Evolutionary conservation across 2,797 vertebrate species (phyloP).

Genomic region (Sebastes dallii): DNA sequence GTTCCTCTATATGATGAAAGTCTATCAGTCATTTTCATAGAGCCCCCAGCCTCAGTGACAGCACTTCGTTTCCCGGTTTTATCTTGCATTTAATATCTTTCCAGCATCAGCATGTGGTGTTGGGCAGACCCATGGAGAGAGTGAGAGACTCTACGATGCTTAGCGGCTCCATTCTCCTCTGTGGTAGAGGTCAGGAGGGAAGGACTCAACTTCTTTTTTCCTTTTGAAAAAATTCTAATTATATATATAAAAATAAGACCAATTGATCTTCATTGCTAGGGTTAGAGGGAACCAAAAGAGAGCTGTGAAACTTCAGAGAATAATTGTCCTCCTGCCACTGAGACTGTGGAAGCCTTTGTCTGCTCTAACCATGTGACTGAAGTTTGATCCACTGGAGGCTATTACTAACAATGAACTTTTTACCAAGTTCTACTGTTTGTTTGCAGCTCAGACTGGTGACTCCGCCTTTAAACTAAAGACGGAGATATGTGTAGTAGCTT

Average conservation of each 20-base stretch:
- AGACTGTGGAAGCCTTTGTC: conserved; percentile 19
- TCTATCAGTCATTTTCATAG: conserved; percentile 67
- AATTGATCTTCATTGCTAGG: conserved; percentile 9
- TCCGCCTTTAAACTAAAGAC: neutral
- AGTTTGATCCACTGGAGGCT: neutral
- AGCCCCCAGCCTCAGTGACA: conserved; percentile 45
- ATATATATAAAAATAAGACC: conserved; percentile 8
- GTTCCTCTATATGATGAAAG: conserved; percentile 52
- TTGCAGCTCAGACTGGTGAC: neutral
- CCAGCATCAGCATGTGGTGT: conserved; percentile 26
- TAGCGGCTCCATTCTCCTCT: conserved; percentile 10
- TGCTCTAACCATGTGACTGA: conserved; percentile 11
- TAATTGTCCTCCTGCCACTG: neutral
- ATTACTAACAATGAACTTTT: conserved; percentile 2
- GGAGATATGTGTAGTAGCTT: neutral
- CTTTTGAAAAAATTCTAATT: conserved; percentile 37
- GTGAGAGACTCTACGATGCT: neutral
- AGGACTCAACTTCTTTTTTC: neutral
- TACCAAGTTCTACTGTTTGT: neutral
- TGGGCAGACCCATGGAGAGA: neutral
- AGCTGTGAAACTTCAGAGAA: neutral
- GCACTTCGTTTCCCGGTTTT: conserved; percentile 55
- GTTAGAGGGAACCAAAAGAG: neutral
- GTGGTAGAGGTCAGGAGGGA: conserved; percentile 23
- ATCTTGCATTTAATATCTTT: conserved; percentile 73